A percentile compares a stretch with the other conserved stretches of the same genome.
Evolutionary conservation across 2,888 invertebrate species (phyloP).

Genomic region (Leptinotarsa haldemani): DNA sequence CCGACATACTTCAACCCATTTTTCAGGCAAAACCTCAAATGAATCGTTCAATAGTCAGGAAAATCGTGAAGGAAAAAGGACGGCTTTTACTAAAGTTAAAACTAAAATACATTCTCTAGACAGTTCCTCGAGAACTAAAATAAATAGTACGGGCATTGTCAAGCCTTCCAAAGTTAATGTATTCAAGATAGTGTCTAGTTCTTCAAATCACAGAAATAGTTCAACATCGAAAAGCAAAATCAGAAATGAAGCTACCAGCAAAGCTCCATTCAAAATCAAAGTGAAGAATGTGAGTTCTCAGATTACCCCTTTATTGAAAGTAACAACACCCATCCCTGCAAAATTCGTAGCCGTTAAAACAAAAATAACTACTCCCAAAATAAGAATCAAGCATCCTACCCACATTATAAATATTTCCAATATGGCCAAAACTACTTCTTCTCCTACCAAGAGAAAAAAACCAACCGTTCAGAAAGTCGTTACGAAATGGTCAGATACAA

Average conservation of each 20-base stretch:
- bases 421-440: conserved; percentile 11
- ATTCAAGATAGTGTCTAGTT: background rate
- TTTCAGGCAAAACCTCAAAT: background rate
- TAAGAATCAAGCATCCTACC: conserved; percentile 22
- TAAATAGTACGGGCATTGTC: background rate
- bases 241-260: conserved; percentile 32
- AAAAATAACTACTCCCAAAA: conserved; percentile 28
- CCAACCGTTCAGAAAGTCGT: conserved; percentile 62
- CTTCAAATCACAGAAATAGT: background rate
- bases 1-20: conserved; percentile 9
- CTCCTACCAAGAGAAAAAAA: conserved; percentile 50
- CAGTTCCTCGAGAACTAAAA: background rate
- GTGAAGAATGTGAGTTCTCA: conserved; percentile 23
- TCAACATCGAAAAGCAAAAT: conserved; percentile 21
- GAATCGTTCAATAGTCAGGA: background rate
- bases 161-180: background rate
- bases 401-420: conserved; percentile 16
- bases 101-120: background rate
- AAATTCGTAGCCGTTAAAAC: conserved; percentile 28
- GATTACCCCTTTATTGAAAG: background rate
- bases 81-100: background rate
- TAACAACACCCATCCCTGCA: conserved; percentile 8
- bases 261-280: conserved; percentile 32
- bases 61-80: background rate
- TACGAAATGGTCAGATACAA: conserved; percentile 68